Evolutionary conservation across 2,113 vertebrate species (phyloP).

Genomic region (Origma solitaria): DNA sequence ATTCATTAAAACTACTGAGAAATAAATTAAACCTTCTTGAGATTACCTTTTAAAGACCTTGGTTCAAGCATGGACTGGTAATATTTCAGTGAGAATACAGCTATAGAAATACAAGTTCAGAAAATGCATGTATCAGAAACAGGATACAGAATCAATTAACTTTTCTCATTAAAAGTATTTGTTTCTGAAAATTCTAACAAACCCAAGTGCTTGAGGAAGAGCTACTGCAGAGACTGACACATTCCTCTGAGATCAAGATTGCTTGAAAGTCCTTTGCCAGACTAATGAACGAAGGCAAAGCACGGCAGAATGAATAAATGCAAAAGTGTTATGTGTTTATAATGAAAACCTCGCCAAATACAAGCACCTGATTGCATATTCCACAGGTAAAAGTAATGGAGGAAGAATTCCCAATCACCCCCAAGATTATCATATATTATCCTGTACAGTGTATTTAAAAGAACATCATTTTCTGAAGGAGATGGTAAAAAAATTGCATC

Average conservation of each 20-base stretch:
- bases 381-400: not conserved
- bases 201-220: not conserved
- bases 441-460: not conserved
- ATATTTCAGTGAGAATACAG: not conserved
- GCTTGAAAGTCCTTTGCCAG: not conserved
- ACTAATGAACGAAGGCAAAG: not conserved
- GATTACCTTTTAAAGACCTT: not conserved
- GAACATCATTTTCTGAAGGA: not conserved
- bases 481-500: not conserved
- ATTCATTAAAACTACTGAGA: not conserved
- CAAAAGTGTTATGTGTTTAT: not conserved
- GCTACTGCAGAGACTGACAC: not conserved
- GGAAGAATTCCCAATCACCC: not conserved
- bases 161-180: not conserved
- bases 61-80: not conserved
- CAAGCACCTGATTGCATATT: not conserved
- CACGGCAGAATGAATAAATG: not conserved
- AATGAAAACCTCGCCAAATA: not conserved
- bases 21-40: not conserved
- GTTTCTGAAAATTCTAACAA: not conserved
- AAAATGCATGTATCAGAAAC: fast-evolving
- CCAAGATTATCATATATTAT: not conserved
- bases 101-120: not conserved
- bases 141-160: not conserved
- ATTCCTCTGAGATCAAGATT: not conserved